Evolutionary conservation across 2,797 vertebrate species (phyloP).

Genomic region (Crossoptilon crossoptilon): DNA sequence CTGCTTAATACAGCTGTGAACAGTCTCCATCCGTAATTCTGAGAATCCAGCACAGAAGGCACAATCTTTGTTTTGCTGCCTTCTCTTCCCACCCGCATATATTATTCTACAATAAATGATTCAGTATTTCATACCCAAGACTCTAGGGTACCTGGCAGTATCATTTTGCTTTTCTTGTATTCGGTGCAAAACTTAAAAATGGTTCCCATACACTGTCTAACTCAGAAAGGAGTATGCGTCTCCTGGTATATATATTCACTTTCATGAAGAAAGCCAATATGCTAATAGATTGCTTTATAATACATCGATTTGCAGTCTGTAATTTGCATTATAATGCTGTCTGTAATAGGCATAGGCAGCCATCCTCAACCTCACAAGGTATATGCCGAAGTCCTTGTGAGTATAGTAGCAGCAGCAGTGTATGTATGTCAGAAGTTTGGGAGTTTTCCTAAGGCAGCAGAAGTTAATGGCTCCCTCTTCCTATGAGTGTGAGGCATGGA

Average conservation of each 20-base stretch:
- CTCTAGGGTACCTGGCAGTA: neutral
- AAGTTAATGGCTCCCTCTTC: neutral
- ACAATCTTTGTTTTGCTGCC: neutral
- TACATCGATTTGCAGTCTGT: neutral
- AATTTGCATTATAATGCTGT: neutral
- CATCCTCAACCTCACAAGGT: neutral
- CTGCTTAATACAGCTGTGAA: slow-evolving; percentile 30
- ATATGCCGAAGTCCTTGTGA: fast-evolving
- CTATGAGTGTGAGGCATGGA: neutral
- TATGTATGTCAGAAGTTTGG: fast-evolving
- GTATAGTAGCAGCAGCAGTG: neutral
- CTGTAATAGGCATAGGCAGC: neutral
- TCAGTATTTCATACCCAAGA: neutral
- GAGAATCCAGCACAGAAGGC: neutral
- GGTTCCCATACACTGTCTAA: neutral
- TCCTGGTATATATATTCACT: neutral
- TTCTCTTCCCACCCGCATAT: neutral
- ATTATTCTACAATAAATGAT: slow-evolving; percentile 33
- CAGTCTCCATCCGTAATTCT: slow-evolving; percentile 47
- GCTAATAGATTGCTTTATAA: neutral
- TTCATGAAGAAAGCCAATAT: neutral
- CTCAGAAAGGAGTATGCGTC: neutral
- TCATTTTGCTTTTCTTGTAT: neutral
- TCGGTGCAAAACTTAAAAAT: neutral
- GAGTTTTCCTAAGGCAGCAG: neutral